Percentiles rank a stretch among this genome's conserved stretches.
Conservation (phyloP, 2,888 invertebrate genomes). For the Scrobipalpa atriplicella region DNA sequence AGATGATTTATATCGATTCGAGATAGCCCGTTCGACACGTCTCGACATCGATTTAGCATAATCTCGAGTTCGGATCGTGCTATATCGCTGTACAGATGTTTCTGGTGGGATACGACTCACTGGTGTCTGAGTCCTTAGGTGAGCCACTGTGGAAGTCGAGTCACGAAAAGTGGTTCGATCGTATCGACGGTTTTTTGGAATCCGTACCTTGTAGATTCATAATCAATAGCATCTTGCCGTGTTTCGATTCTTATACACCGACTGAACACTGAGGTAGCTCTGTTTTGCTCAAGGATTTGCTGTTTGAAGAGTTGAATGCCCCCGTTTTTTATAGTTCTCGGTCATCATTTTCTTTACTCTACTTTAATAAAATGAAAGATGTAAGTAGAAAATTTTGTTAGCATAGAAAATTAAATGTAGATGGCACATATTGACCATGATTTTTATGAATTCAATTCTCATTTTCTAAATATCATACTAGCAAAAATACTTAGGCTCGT, state of each 20-base stretch:
- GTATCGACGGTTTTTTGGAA: conserved; percentile 17
- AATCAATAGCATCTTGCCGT: conserved; percentile 1
- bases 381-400: too few species aligned
- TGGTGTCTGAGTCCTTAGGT: conserved; percentile 16
- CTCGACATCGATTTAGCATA: conserved; percentile 81
- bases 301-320: conserved; percentile 1
- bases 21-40: conserved; percentile 77
- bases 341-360: too few species aligned
- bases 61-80: conserved; percentile 75
- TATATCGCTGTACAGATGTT: conserved; percentile 77
- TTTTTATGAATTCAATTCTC: too few species aligned
- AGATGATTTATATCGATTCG: conserved; percentile 81
- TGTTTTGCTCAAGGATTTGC: too few species aligned
- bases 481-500: too few species aligned
- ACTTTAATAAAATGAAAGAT: too few species aligned
- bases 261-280: background rate
- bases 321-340: background rate
- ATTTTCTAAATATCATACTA: too few species aligned
- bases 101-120: conserved; percentile 38
- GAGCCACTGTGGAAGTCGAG: conserved; percentile 19
- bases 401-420: too few species aligned
- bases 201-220: conserved; percentile 19
- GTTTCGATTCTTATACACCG: conserved; percentile 6
- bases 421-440: too few species aligned
- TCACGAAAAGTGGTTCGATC: conserved; percentile 20